Evolutionary conservation across 2,113 vertebrate genomes (phyloP).

Genomic region (Heptranchias perlo): DNA sequence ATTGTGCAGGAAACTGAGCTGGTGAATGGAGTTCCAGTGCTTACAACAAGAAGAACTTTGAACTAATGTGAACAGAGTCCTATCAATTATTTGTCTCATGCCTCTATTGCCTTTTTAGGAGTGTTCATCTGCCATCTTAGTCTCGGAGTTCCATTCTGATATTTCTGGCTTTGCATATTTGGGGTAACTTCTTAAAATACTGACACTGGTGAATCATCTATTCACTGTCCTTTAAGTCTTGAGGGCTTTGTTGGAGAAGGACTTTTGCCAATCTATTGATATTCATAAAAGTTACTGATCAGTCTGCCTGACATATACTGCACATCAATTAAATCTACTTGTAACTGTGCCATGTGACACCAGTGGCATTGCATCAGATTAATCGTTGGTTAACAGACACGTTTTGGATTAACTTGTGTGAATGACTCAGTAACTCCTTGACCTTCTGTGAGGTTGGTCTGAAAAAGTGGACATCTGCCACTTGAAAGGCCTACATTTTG

Average conservation of each 20-base stretch:
- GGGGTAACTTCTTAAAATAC: background rate
- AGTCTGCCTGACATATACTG: background rate
- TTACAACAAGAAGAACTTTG: background rate
- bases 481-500: too few species aligned
- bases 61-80: background rate
- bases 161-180: constrained; percentile 15
- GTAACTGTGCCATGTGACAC: background rate
- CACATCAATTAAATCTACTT: background rate
- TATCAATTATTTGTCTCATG: background rate
- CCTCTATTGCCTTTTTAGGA: background rate
- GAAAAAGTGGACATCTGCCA: background rate
- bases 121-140: background rate
- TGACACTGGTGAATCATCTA: background rate
- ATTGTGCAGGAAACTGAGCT: background rate
- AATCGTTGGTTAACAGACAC: background rate
- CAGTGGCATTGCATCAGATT: background rate
- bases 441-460: background rate
- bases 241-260: background rate
- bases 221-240: background rate
- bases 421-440: background rate
- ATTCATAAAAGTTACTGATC: background rate
- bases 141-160: background rate
- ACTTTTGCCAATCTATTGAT: background rate
- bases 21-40: background rate
- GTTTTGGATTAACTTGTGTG: background rate